phyloP scores from a whole-genome alignment of 2,888 invertebrate genomes.

The Acronicta aceris region DNA sequence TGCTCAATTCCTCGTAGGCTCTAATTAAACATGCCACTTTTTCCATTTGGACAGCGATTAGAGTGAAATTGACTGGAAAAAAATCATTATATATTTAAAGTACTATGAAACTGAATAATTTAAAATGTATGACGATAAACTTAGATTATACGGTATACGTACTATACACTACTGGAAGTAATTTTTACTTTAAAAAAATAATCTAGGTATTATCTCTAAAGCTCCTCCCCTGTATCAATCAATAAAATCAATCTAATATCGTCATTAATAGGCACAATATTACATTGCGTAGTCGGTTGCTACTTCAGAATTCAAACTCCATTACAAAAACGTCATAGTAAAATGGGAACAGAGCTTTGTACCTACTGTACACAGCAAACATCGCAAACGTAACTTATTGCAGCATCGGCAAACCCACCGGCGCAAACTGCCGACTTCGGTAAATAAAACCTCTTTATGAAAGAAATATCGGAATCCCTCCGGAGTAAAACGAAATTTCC shows the following conservation, averaged over 20 bases:
- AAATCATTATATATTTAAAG: neutral
- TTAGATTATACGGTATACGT: too few relatives aligned
- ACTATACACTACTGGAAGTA: too few relatives aligned
- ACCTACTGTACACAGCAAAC: neutral
- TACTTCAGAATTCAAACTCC: too few relatives aligned
- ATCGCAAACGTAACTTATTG: neutral
- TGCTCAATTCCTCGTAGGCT: conserved; percentile 23
- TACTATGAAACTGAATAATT: too few relatives aligned
- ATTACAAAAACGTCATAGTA: too few relatives aligned
- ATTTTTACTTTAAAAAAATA: too few relatives aligned
- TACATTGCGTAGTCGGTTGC: too few relatives aligned
- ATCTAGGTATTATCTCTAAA: too few relatives aligned
- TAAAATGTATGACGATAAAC: too few relatives aligned
- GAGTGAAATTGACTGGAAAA: neutral
- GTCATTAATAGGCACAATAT: too few relatives aligned
- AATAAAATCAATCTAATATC: too few relatives aligned
- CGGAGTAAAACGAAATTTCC: conserved; percentile 29
- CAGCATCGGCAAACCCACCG: neutral
- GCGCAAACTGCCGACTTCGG: neutral
- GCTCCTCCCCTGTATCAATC: too few relatives aligned
- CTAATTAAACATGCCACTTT: conserved; percentile 20
- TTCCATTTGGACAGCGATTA: neutral
- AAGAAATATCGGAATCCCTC: conserved; percentile 9
- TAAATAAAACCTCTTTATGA: conserved; percentile 15
- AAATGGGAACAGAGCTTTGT: neutral